Percentiles rank a stretch among this genome's conserved stretches.
phyloP scores from a whole-genome alignment of 2,888 invertebrate genomes.

The Ischnus inquisitorius region DNA sequence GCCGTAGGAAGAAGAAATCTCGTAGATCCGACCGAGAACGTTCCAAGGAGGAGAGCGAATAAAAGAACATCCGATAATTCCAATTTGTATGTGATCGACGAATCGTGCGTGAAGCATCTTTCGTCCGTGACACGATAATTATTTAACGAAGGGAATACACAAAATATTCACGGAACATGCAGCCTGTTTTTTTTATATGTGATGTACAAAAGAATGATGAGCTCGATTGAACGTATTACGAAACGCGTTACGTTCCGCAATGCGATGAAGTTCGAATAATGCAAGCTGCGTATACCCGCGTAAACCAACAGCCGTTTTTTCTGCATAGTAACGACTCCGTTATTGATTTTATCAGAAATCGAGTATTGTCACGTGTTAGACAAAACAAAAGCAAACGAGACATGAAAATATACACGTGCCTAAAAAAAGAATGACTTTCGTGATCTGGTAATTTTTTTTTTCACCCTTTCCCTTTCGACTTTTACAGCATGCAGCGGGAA shows the following conservation, averaged over 20 bases:
- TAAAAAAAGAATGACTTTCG: slow-evolving; percentile 21
- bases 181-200: background rate
- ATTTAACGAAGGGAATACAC: slow-evolving; percentile 28
- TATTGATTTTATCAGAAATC: slow-evolving; percentile 48
- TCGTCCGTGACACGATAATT: slow-evolving; percentile 16
- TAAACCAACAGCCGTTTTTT: background rate
- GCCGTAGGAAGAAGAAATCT: slow-evolving; percentile 89
- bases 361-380: slow-evolving; percentile 42
- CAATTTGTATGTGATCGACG: slow-evolving; percentile 55
- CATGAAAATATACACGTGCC: slow-evolving; percentile 42
- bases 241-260: slow-evolving; percentile 16
- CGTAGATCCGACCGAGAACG: slow-evolving; percentile 89
- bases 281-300: background rate
- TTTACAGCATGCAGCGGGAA: slow-evolving; percentile 26
- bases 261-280: slow-evolving; percentile 31
- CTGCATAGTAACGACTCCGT: slow-evolving; percentile 42
- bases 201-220: slow-evolving; percentile 49
- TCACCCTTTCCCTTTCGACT: background rate
- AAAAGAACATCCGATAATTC: slow-evolving; percentile 68
- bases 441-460: slow-evolving; percentile 35
- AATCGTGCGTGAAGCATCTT: slow-evolving; percentile 27
- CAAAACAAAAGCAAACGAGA: background rate
- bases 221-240: slow-evolving; percentile 7
- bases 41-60: slow-evolving; percentile 90
- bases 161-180: slow-evolving; percentile 45